Evolutionary conservation across 2,113 vertebrate genomes (phyloP).

Genomic region (Oenanthe melanoleuca): DNA sequence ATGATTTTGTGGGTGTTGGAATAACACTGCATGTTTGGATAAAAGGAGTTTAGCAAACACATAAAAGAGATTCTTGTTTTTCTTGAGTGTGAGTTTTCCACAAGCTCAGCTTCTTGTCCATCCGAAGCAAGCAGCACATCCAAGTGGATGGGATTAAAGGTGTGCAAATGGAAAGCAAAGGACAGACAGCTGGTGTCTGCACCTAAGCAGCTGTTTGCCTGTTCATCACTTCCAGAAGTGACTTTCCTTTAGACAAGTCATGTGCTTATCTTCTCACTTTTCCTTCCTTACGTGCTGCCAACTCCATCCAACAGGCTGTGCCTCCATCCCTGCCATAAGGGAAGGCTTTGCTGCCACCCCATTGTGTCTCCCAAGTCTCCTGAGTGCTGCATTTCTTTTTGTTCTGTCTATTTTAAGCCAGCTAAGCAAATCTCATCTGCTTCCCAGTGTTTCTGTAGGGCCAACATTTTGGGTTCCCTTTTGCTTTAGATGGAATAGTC

Average conservation of each 20-base stretch:
- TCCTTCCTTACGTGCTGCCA: not conserved
- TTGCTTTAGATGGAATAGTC: slow-evolving; percentile 17
- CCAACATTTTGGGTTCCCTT: slow-evolving; percentile 11
- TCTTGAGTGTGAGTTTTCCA: not conserved
- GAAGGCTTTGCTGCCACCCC: not conserved
- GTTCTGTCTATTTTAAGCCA: slow-evolving; percentile 10
- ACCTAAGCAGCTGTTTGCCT: not conserved
- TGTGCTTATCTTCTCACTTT: not conserved
- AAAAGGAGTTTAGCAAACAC: not conserved
- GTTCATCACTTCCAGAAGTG: not conserved
- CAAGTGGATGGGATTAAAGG: not conserved
- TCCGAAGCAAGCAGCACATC: not conserved
- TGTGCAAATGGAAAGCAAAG: not conserved
- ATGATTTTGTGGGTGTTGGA: not conserved
- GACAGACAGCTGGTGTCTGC: not conserved
- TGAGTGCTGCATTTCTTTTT: not conserved
- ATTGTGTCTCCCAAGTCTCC: not conserved
- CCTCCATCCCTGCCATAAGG: not conserved
- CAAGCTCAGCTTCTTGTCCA: rapidly evolving
- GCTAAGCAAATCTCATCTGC: not conserved
- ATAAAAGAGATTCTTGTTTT: not conserved
- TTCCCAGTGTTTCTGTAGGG: not conserved
- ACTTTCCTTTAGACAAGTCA: not conserved
- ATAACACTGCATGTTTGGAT: not conserved
- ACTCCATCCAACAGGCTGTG: not conserved